These are phyloP conservation scores for Aviceda subcristata DNA, from an alignment of 2,113 vertebrate species.

Conservation along the genomic window DNA sequence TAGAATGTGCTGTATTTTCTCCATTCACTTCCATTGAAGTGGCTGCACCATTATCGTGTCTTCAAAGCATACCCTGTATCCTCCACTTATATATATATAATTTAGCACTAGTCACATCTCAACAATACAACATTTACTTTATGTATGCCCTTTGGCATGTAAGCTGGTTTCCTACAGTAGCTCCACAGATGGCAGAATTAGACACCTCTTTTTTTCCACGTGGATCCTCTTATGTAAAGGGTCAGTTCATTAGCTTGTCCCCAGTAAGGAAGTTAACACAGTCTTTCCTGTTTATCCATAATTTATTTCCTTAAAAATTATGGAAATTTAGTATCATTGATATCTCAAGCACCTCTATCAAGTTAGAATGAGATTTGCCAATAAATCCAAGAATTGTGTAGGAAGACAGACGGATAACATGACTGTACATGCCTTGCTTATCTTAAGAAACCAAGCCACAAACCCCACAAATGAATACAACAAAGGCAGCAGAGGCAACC, in stretches of 20 bases:
- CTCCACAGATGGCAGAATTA: not conserved
- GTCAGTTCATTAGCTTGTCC: not conserved
- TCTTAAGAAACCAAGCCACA: constrained; percentile 26
- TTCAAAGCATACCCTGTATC: not conserved
- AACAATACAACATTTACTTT: not conserved
- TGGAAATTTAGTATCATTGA: not conserved
- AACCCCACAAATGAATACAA: not conserved
- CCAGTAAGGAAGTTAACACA: not conserved
- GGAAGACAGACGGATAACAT: not conserved
- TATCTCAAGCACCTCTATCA: not conserved
- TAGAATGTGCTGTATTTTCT: not conserved
- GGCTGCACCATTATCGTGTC: not conserved
- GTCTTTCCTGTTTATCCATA: not conserved
- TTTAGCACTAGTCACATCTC: not conserved
- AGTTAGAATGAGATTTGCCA: not conserved
- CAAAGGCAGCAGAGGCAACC: not conserved
- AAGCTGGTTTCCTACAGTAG: not conserved
- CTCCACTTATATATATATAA: not conserved
- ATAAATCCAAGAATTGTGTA: not conserved
- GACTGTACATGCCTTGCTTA: not conserved
- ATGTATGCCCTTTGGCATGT: not conserved
- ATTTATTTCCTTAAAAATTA: not conserved
- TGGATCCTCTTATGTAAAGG: not conserved
- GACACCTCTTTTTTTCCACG: not conserved
- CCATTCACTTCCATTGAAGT: not conserved